A percentile compares a stretch with the other conserved stretches of the same genome.
Evolutionary conservation across 1,140 invertebrate genomes (phyloP).

Genomic region (Drosophila tropicalis): DNA sequence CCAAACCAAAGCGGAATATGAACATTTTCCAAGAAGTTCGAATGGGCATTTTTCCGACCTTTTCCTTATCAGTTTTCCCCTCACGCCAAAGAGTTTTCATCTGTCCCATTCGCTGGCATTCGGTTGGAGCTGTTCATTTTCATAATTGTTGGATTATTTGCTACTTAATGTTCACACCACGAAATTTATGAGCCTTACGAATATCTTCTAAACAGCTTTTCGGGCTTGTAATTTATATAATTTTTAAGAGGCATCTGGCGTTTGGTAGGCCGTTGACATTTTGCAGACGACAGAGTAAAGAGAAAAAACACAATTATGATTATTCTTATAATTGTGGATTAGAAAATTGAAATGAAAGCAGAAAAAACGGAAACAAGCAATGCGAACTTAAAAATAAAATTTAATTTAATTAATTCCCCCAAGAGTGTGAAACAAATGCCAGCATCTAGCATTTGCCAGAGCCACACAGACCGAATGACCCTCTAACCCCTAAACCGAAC

Average conservation of each 20-base stretch:
- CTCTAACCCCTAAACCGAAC: not conserved
- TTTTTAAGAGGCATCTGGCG: slow-evolving; percentile 53
- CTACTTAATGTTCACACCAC: slow-evolving; percentile 47
- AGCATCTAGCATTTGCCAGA: slow-evolving; percentile 57
- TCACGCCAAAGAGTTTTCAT: not conserved
- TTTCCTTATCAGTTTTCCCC: slow-evolving; percentile 4
- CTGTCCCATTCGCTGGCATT: not conserved
- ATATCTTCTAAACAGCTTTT: slow-evolving; percentile 43
- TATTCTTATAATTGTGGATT: slow-evolving; percentile 59
- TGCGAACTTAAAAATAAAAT: slow-evolving; percentile 22
- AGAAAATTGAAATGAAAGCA: slow-evolving; percentile 35
- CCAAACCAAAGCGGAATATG: not conserved
- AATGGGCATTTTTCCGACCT: not conserved
- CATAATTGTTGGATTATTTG: slow-evolving; percentile 72
- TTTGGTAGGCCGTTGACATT: slow-evolving; percentile 54
- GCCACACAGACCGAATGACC: slow-evolving; percentile 41
- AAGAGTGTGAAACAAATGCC: slow-evolving; percentile 51
- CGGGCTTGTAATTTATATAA: not conserved
- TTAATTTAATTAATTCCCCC: slow-evolving; percentile 40
- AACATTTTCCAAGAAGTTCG: not conserved
- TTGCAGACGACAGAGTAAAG: slow-evolving; percentile 51
- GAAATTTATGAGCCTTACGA: slow-evolving; percentile 65
- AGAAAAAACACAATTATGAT: slow-evolving; percentile 44
- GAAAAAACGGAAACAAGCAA: slow-evolving; percentile 12
- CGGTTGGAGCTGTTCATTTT: slow-evolving; percentile 55